Evolutionary conservation across 2,113 vertebrate species (phyloP).

Genomic region (Euleptes europaea): DNA sequence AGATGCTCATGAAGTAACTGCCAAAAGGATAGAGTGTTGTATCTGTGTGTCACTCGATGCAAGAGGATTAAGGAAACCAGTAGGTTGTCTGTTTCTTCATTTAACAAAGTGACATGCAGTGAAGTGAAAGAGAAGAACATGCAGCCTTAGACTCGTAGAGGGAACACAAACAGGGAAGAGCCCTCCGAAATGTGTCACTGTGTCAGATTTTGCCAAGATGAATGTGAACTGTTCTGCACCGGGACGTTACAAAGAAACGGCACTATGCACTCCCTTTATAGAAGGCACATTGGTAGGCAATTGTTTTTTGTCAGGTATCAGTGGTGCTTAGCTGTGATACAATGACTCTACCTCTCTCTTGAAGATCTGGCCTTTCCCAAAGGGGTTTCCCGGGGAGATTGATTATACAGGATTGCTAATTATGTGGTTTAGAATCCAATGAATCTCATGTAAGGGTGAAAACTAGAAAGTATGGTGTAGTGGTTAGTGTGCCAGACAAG

Average conservation of each 20-base stretch:
- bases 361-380: not conserved
- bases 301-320: not conserved
- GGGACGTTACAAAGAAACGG: not conserved
- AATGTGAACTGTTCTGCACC: constrained; percentile 26
- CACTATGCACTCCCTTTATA: not conserved
- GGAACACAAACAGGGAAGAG: constrained; percentile 16
- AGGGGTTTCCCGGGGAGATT: not conserved
- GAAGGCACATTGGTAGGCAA: not conserved
- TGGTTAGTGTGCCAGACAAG: no score
- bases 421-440: not conserved
- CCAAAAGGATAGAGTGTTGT: constrained; percentile 51
- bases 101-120: constrained; percentile 26
- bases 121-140: constrained; percentile 47
- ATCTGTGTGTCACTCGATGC: constrained; percentile 11
- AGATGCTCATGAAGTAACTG: constrained; percentile 45
- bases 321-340: not conserved
- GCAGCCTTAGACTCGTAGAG: constrained; percentile 17
- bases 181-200: constrained; percentile 24
- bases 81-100: constrained; percentile 42
- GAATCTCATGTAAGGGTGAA: no score
- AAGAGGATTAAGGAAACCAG: constrained; percentile 29
- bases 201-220: not conserved
- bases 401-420: not conserved
- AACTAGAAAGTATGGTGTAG: no score
- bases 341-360: not conserved